phyloP scores from a whole-genome alignment of 2,888 invertebrate genomes.

The Drosophila melanosoma region DNA sequence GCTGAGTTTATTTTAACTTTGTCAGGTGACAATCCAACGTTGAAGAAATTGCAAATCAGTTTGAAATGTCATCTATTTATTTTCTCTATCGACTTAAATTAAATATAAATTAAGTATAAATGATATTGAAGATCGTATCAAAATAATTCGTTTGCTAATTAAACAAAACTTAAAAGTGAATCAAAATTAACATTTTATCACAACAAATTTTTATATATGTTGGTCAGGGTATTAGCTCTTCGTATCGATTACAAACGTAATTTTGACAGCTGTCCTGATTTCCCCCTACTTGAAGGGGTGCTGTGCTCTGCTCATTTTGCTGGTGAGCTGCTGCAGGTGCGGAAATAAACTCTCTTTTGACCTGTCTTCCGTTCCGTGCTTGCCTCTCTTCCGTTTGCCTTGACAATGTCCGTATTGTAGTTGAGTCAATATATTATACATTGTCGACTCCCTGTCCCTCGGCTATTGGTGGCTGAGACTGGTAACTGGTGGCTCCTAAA shows the following conservation, averaged over 20 bases:
- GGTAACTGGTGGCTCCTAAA: constrained; percentile 61
- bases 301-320: constrained; percentile 25
- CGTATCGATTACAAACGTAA: neutral
- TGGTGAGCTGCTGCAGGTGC: constrained; percentile 68
- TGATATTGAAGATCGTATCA: neutral
- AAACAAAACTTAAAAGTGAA: neutral
- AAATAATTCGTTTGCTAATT: neutral
- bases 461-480: constrained; percentile 5
- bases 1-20: neutral
- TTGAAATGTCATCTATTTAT: neutral
- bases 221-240: constrained; percentile 29
- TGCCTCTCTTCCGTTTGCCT: constrained; percentile 67
- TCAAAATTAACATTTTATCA: neutral
- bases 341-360: constrained; percentile 78
- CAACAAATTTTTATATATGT: neutral
- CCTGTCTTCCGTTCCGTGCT: constrained; percentile 63
- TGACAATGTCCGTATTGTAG: constrained; percentile 78
- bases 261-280: constrained; percentile 32
- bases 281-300: constrained; percentile 29
- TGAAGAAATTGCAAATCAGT: neutral
- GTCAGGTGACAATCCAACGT: constrained; percentile 7
- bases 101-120: neutral
- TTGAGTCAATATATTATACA: constrained; percentile 76
- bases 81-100: neutral
- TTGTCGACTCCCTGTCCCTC: constrained; percentile 55